These are phyloP conservation scores for Isichthys henryi DNA, from an alignment of 2,113 vertebrate genomes.

Conservation along the genomic window DNA sequence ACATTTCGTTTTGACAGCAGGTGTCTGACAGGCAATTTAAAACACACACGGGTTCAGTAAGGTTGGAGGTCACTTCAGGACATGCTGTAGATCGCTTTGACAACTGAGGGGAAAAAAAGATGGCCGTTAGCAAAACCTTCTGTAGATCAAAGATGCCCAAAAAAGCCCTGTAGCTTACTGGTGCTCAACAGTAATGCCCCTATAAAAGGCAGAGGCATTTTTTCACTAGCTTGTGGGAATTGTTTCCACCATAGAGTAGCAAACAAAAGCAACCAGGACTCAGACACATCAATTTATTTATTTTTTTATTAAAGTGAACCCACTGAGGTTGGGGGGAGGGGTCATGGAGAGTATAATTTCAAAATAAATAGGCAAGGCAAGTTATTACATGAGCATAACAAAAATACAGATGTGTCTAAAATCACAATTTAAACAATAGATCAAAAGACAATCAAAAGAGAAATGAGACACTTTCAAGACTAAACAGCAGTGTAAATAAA, in stretches of 20 bases:
- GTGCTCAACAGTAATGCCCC: slow-evolving; percentile 29
- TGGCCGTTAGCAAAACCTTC: slow-evolving; percentile 4
- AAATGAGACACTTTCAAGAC: neutral
- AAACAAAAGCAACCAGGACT: neutral
- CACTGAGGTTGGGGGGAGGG: neutral
- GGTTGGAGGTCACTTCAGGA: slow-evolving; percentile 42
- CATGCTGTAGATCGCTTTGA: slow-evolving; percentile 47
- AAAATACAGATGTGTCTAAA: neutral
- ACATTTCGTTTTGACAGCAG: slow-evolving; percentile 37
- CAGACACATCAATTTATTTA: neutral
- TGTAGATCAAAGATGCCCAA: neutral
- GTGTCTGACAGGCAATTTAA: slow-evolving; percentile 54
- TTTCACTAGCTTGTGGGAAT: slow-evolving; percentile 1
- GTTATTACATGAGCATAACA: neutral
- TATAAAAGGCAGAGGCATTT: slow-evolving; percentile 9
- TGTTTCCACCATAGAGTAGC: neutral
- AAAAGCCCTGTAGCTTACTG: slow-evolving; percentile 19
- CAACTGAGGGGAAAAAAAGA: slow-evolving; percentile 4
- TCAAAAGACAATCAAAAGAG: neutral
- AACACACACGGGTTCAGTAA: slow-evolving; percentile 39
- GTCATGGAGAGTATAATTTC: neutral
- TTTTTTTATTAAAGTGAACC: neutral
- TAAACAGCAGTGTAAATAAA: neutral
- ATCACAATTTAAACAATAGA: neutral
- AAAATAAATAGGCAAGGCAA: neutral